A percentile compares a stretch with the other conserved stretches of the same genome.
phyloP scores from a whole-genome alignment of 2,113 vertebrate species.

The Myxocyprinus asiaticus region DNA sequence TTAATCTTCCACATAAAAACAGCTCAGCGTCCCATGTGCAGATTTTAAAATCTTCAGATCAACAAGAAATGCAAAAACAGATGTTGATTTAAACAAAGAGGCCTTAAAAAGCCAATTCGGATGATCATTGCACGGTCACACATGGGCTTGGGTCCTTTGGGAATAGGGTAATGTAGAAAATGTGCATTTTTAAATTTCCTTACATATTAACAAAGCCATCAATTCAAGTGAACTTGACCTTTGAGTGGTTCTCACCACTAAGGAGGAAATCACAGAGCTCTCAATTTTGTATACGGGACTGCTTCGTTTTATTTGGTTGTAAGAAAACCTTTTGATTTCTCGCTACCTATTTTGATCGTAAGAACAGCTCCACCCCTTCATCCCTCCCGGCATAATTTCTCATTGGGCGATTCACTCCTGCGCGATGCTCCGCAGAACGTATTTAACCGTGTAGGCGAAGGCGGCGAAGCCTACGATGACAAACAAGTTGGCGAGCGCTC shows the following conservation, averaged over 20 bases:
- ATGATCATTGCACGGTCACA: neutral
- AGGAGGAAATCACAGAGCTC: conserved; percentile 23
- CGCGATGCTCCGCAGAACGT: conserved; percentile 96
- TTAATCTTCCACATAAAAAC: conserved; percentile 17
- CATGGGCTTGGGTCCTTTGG: neutral
- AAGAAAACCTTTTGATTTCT: conserved; percentile 5
- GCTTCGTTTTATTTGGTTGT: conserved; percentile 24
- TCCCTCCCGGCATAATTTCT: neutral
- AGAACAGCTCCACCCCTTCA: conserved; percentile 16
- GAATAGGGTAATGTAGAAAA: conserved; percentile 30
- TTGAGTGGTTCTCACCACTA: neutral
- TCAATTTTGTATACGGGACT: conserved; percentile 17
- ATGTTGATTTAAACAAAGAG: neutral
- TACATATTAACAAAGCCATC: conserved; percentile 34
- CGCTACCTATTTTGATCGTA: conserved; percentile 35
- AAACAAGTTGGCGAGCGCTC: conserved; percentile 95
- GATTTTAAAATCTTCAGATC: conserved; percentile 30
- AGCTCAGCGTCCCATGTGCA: neutral
- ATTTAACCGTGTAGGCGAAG: conserved; percentile 98
- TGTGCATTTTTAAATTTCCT: neutral
- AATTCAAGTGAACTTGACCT: neutral
- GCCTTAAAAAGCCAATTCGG: neutral
- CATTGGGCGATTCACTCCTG: conserved; percentile 84
- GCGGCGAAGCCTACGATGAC: conserved; percentile 97
- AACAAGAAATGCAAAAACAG: conserved; percentile 3